Evolutionary conservation across 1,140 invertebrate genomes (phyloP), one percentile per base, ranked within the genome.

Genomic region (Stegodyphus dumicola): DNA sequence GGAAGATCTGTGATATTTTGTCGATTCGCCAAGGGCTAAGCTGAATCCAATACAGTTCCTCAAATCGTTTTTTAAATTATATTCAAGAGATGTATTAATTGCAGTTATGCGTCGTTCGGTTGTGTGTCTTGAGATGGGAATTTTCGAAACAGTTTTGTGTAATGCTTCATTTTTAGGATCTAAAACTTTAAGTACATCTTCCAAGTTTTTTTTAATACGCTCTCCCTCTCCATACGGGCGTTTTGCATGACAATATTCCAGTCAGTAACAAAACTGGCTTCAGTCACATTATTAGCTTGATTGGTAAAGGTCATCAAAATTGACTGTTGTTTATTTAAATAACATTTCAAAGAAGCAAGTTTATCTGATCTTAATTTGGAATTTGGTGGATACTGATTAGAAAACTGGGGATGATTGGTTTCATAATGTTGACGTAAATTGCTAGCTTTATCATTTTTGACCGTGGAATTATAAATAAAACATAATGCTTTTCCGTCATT

Each of bases 121-220:
- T 83, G 7, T 76, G 65, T 66, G 73, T 60, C 78, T 69, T 70
- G 71, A 87, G 56, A 49, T 56, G 54, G 54, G 54, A 56, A 56
- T 56, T 56, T 56, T 7, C 7, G 54, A 56, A 56, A 56, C 54
- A 56, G 13, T 13, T 56, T 56, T 56, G 7, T 83, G 56, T 53
- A 77, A 71, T 87, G 81, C 81, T 87, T 2, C 83, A 65, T 83
- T 83, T 83, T 83, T 84, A 60, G 65, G 71, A 87, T 87, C 71
- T 77, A 87, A 76, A 33, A 87, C n/a, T 76, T 71, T 56, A 77
- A 87, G 60, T 54, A 77, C 71, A n/a, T 87, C 64, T 15, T 56
- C 9, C 51, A 87, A 73, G 67, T 87, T 87, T 53, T 69, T 87
- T 65, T 87, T 77, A 83, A 77, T 70, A 87, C 83, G 84, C 75